A percentile compares a stretch with the other conserved stretches of the same genome.
Conservation (phyloP, 2,797 vertebrate species). For the Spheniscus humboldti region DNA sequence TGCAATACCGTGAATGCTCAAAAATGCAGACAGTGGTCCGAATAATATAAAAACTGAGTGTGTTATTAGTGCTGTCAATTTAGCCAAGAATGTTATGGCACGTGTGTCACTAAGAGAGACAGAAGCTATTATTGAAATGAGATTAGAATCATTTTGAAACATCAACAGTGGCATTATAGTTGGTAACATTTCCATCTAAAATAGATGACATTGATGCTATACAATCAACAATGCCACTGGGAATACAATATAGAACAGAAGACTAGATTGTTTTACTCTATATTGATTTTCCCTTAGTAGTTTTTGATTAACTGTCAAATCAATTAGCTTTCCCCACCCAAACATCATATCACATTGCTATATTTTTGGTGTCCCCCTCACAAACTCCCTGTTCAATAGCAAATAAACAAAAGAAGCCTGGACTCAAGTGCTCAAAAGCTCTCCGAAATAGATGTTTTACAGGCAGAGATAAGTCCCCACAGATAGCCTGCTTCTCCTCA, state of each 20-base stretch:
- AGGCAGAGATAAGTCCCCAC: constrained; percentile 15
- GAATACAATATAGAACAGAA: constrained; percentile 53
- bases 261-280: constrained; percentile 60
- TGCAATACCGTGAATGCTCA: not conserved
- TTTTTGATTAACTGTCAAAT: constrained; percentile 68
- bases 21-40: constrained; percentile 52
- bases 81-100: constrained; percentile 71
- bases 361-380: not conserved
- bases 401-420: not conserved
- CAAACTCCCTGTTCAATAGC: not conserved
- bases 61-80: constrained; percentile 75
- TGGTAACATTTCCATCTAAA: constrained; percentile 71
- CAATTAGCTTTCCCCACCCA: constrained; percentile 57
- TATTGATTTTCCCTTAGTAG: constrained; percentile 62
- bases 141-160: constrained; percentile 75
- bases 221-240: constrained; percentile 68
- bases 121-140: constrained; percentile 78
- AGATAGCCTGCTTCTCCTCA: constrained; percentile 35
- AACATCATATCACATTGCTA: constrained; percentile 23
- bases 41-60: constrained; percentile 51
- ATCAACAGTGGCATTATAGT: constrained; percentile 74
- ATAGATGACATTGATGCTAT: constrained; percentile 66
- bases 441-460: not conserved
- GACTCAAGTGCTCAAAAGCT: not conserved
- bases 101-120: constrained; percentile 71